These are phyloP conservation scores for Ptilodon capucinus DNA, from an alignment of 2,888 invertebrate species.

Conservation along the genomic window DNA sequence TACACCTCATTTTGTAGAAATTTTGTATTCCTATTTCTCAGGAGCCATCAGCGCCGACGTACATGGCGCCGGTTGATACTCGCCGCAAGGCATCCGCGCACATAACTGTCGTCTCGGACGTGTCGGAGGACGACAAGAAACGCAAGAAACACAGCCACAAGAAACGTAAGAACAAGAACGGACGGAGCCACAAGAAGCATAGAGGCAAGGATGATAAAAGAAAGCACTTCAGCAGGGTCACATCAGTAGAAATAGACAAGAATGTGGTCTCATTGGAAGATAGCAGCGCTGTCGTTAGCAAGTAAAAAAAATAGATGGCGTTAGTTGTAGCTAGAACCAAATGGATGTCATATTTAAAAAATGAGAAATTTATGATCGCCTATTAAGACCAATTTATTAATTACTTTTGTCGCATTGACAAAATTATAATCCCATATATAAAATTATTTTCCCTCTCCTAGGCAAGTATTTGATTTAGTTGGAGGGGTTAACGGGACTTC, in stretches of 20 bases:
- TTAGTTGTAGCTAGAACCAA: neutral
- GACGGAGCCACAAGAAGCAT: slow-evolving; percentile 55
- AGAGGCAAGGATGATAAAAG: slow-evolving; percentile 50
- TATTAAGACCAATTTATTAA: too few relatives aligned
- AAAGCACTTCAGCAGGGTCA: slow-evolving; percentile 46
- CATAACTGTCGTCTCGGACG: slow-evolving; percentile 16
- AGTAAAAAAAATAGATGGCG: neutral
- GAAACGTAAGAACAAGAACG: slow-evolving; percentile 30
- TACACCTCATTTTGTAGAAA: too few relatives aligned
- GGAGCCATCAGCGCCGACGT: slow-evolving; percentile 56
- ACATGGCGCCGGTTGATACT: slow-evolving; percentile 67
- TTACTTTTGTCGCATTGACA: too few relatives aligned
- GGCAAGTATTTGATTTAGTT: too few relatives aligned
- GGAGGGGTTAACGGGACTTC: too few relatives aligned
- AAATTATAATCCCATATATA: too few relatives aligned
- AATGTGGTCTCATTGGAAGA: slow-evolving; percentile 60
- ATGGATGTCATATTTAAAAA: too few relatives aligned
- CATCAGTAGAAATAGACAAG: slow-evolving; percentile 54
- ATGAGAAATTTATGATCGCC: too few relatives aligned
- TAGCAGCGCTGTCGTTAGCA: slow-evolving; percentile 36
- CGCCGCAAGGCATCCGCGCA: slow-evolving; percentile 33
- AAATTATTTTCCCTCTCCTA: too few relatives aligned
- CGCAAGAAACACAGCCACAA: slow-evolving; percentile 56
- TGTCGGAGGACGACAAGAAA: slow-evolving; percentile 44
- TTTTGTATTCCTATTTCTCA: too few relatives aligned